Base-by-base conservation (phyloP, 2,113 vertebrate genomes). In the Typhlomys cinereus region DNA sequence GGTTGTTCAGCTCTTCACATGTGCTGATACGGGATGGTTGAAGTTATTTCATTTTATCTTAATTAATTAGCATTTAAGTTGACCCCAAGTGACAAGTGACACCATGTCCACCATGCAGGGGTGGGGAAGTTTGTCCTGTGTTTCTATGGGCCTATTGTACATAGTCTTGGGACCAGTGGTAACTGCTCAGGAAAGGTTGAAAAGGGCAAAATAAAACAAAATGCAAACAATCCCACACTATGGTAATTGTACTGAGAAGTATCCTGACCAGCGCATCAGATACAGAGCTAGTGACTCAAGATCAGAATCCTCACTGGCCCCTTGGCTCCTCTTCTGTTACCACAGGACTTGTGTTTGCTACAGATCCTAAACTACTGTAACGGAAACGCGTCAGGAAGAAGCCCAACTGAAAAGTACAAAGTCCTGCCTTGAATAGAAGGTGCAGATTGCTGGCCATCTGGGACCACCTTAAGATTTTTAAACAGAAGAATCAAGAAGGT, bases 21-120 rank as follows among this genome's bases (percentile, higher is more conserved):
- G 54, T 90, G 31, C 52, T 82, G 62, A 59, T 66, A 48, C 31
- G 44, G 20, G 69, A 71, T 7, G 67, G 59, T 92, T 61, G 8
- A 75, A 75, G 31, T 25, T 39, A 69, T 85, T 69, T 81, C 39
- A 46, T 73, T 94, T 80, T 78, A 78, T 88, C 81, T 82, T 83
- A 81, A 78, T 83, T 85, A 73, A 87, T 59, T 74, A 39, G 71
- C 44, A 48, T 82, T 62, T 62, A 71, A 78, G 73, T 76, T 54
- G n/a, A 41, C 74, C 31, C 57, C 5, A 21, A 27, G 23, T 78
- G 46, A 64, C 21, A 39, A 27, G 36, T 11, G 27, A n/a, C 23
- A 83, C 31, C 7, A 3, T 6, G 2, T 39, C 48, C 36, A 78
- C 34, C 86, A 17, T 39, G 3, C 34, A 71, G 89, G n/a, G 4